These are phyloP conservation scores for Hemicordylus capensis DNA, from an alignment of 2,113 vertebrate genomes.

Conservation along the genomic window DNA sequence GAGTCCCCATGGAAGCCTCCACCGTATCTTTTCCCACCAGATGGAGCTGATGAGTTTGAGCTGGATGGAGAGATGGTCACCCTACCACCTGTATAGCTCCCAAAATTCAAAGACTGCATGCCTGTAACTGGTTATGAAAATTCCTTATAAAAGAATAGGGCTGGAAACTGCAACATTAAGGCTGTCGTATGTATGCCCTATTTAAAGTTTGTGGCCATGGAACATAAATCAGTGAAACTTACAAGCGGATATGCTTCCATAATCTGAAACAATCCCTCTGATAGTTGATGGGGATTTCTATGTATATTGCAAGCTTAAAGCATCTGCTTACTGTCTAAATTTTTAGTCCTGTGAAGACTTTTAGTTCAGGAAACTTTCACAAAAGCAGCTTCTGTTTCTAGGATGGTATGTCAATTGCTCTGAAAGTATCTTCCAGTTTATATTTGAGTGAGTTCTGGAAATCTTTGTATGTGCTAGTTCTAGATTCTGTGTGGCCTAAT, in stretches of 20 bases:
- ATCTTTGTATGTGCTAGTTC: slow-evolving; percentile 76
- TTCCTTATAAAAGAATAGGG: slow-evolving; percentile 57
- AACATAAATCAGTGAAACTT: slow-evolving; percentile 75
- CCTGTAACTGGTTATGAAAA: slow-evolving; percentile 55
- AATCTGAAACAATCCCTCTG: slow-evolving; percentile 75
- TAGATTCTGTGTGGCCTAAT: slow-evolving; percentile 78
- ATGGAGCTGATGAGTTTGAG: slow-evolving; percentile 91
- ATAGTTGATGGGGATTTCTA: slow-evolving; percentile 70
- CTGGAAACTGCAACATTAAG: slow-evolving; percentile 60
- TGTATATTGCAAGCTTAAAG: slow-evolving; percentile 76
- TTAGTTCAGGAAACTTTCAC: slow-evolving; percentile 66
- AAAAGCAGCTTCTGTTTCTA: slow-evolving; percentile 73
- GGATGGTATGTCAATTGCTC: slow-evolving; percentile 71
- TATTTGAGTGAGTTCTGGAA: slow-evolving; percentile 68
- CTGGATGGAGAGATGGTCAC: slow-evolving; percentile 92
- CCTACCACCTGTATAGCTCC: slow-evolving; percentile 87
- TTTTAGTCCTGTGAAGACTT: slow-evolving; percentile 74
- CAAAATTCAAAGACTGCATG: slow-evolving; percentile 42
- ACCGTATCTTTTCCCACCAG: slow-evolving; percentile 92
- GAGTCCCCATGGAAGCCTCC: slow-evolving; percentile 98
- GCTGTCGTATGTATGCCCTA: slow-evolving; percentile 76
- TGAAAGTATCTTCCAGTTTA: slow-evolving; percentile 76
- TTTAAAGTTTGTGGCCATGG: slow-evolving; percentile 75
- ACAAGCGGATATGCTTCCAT: slow-evolving; percentile 79
- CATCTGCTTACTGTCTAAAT: slow-evolving; percentile 74